Base-by-base conservation (phyloP, 1,140 invertebrate species). In the Tachypleus tridentatus region DNA sequence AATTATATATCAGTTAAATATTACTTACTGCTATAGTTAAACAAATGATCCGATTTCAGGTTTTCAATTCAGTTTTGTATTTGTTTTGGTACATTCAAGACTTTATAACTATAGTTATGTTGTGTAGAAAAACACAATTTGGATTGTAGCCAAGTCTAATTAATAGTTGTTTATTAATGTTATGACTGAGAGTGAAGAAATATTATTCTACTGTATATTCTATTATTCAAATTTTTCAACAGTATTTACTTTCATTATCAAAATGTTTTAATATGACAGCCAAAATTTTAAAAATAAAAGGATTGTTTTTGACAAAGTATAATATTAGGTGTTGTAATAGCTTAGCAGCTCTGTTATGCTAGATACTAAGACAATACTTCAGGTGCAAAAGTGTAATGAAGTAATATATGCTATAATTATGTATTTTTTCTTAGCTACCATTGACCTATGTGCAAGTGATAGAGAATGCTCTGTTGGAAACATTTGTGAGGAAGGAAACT, bases 381-480 rank as follows among this genome's bases (percentile, higher is more conserved):
- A 0, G 11, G 6, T 56, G 49, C 8, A 8, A 3, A 63, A 50
- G 48, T 63, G 50, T 49, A 9, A 6, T 67, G 10, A 58, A 59
- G 49, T 10, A 67, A 58, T 9, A 10, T 6, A 9, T 68, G 4
- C 11, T 11, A 10, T 51, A 8, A 64, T 29, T 52, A 64, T 48
- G 4, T 58, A 49, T 63, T 49, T 52, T 47, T 66, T 66, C 50
- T 58, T 7, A 59, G 29, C 61, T n/a, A 9, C 11, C 47, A 50
- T 48, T 71, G 8, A 52, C 60, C 57, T 70, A n/a, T 92, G 89
- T 74, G 72, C 78, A 3, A 61, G 70, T 50, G 87, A 91, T 72
- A 78, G 81, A 67, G 80, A 82, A 70, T 90, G 75, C 83, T 85
- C 81, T 70, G 87, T 88, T 75, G 87, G 87, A 49, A 58, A 61